Conservation (phyloP, 2,797 vertebrate species). For the Hemitrygon akajei region DNA sequence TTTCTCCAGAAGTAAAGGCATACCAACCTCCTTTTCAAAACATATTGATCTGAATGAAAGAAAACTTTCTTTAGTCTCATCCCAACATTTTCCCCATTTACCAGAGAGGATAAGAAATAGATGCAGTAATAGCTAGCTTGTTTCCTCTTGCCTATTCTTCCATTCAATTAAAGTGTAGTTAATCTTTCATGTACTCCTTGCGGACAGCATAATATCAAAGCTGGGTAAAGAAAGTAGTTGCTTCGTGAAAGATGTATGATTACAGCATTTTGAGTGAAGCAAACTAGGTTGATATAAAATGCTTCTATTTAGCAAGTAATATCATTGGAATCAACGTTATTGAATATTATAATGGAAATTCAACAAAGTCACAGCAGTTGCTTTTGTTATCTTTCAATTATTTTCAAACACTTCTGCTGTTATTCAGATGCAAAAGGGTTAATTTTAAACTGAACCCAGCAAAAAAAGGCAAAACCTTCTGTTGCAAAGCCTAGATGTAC, state of each 20-base stretch:
- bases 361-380: background rate
- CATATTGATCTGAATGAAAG: background rate
- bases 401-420: background rate
- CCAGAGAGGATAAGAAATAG: too few relatives aligned
- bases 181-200: background rate
- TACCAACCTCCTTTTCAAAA: background rate
- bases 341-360: conserved; percentile 11
- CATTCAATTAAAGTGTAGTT: too few relatives aligned
- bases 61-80: background rate
- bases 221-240: background rate
- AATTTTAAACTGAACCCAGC: background rate
- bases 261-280: background rate
- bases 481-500: too few relatives aligned
- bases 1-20: background rate
- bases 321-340: background rate
- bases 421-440: background rate
- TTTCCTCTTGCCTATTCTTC: too few relatives aligned
- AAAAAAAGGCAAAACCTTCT: background rate
- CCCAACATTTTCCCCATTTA: background rate
- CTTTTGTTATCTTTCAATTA: background rate
- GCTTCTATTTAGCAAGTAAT: background rate
- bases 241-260: background rate
- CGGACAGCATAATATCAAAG: background rate
- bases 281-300: background rate
- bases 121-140: too few relatives aligned